These are phyloP conservation scores for Manacus vitellinus DNA, from an alignment of 2,113 vertebrate species.

Conservation along the genomic window DNA sequence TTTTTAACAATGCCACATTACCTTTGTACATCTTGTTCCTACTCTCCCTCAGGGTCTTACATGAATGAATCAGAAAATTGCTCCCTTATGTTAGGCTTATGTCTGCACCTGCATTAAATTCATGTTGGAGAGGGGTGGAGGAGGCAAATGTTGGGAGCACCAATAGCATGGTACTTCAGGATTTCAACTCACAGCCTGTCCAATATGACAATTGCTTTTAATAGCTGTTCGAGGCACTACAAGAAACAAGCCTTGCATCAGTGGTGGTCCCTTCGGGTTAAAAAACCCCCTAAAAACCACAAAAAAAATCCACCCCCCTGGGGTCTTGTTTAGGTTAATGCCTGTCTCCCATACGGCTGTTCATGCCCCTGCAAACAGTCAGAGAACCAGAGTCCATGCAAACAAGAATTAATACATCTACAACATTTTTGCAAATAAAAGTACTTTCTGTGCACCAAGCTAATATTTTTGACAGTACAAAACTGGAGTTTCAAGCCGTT, in stretches of 20 bases:
- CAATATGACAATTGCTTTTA: slow-evolving; percentile 52
- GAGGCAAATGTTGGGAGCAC: slow-evolving; percentile 61
- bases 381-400: not conserved
- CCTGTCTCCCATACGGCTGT: not conserved
- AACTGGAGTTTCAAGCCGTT: not conserved
- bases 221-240: slow-evolving; percentile 48
- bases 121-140: slow-evolving; percentile 67
- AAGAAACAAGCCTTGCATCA: not conserved
- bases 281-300: not conserved
- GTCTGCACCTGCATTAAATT: slow-evolving; percentile 80
- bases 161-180: slow-evolving; percentile 59
- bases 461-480: not conserved
- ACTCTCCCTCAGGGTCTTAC: slow-evolving; percentile 77
- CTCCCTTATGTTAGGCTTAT: slow-evolving; percentile 74
- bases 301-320: not conserved
- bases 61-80: slow-evolving; percentile 82
- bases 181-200: slow-evolving; percentile 52
- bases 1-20: slow-evolving; percentile 75
- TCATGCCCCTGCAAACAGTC: not conserved
- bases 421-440: slow-evolving; percentile 1
- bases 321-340: not conserved
- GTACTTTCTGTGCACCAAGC: not conserved
- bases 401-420: not conserved
- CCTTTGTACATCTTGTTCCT: slow-evolving; percentile 73
- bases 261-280: slow-evolving; percentile 46